Conservation (phyloP, 2,888 invertebrate genomes). For the Anthophora plumipes region DNA sequence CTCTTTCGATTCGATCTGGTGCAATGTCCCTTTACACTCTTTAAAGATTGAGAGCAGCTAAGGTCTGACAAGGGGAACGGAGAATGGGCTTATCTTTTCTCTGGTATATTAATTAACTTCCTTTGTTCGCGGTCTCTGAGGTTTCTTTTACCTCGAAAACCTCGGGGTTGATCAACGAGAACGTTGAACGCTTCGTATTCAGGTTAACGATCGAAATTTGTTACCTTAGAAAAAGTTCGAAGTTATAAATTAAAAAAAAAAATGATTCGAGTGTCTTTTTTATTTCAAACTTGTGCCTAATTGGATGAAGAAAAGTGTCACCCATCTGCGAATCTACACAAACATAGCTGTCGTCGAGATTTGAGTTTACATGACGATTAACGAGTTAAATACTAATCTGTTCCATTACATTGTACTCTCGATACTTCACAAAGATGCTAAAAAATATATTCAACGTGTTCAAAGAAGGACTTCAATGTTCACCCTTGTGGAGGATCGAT, state of each 20-base stretch:
- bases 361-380: too few species aligned
- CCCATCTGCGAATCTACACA: too few species aligned
- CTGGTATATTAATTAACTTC: constrained; percentile 71
- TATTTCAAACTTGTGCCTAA: too few species aligned
- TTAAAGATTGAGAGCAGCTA: constrained; percentile 35
- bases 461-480: too few species aligned
- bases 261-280: too few species aligned
- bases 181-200: neutral
- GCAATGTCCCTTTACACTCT: constrained; percentile 51
- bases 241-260: neutral
- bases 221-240: neutral
- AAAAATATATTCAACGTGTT: too few species aligned
- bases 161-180: constrained; percentile 17
- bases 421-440: too few species aligned
- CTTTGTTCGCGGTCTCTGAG: constrained; percentile 60
- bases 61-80: constrained; percentile 27
- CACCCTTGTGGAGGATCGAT: neutral
- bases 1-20: constrained; percentile 59
- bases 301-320: too few species aligned
- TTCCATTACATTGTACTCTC: too few species aligned
- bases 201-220: neutral
- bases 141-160: constrained; percentile 1
- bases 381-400: too few species aligned
- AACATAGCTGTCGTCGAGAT: too few species aligned
- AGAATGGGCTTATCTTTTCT: constrained; percentile 56